Evolutionary conservation across 92 coral and sea anemone genomes (phyloP).

Genomic region (Blastomussa wellsi): DNA sequence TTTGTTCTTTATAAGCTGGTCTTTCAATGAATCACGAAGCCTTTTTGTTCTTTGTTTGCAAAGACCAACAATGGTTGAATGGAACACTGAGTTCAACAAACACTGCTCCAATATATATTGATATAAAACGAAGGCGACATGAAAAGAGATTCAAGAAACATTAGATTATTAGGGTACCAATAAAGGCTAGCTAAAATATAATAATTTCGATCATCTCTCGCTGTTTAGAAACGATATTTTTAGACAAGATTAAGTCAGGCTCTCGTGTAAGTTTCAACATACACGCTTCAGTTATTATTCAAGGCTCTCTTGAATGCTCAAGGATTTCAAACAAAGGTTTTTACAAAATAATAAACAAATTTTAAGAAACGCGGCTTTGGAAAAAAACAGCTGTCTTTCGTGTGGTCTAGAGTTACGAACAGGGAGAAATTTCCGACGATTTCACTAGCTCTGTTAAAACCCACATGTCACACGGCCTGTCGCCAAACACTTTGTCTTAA

Average conservation of each 20-base stretch:
- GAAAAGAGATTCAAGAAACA: not conserved
- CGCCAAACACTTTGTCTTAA: not conserved
- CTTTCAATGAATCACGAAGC: constrained; percentile 6
- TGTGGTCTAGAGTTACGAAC: constrained; percentile 18
- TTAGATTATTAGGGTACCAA: not conserved
- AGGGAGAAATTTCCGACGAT: not conserved
- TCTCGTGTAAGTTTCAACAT: not conserved
- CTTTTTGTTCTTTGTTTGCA: constrained; percentile 22
- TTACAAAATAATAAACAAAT: constrained; percentile 27
- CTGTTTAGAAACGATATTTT: not conserved
- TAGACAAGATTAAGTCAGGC: not conserved
- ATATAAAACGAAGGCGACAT: constrained; percentile 11
- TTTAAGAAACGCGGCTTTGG: constrained; percentile 16
- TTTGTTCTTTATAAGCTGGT: constrained; percentile 11
- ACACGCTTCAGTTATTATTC: not conserved
- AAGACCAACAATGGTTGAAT: constrained; percentile 36
- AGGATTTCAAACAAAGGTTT: constrained; percentile 32
- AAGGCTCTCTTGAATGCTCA: constrained; percentile 15
- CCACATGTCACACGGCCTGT: constrained; percentile 32
- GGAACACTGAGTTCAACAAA: constrained; percentile 18
- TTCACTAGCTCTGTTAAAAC: not conserved
- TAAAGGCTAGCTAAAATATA: not conserved
- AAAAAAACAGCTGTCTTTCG: constrained; percentile 22
- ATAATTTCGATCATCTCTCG: not conserved
- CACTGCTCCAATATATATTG: constrained; percentile 23